phyloP scores from a whole-genome alignment of 2,888 invertebrate species.

The Chironomus tentans region DNA sequence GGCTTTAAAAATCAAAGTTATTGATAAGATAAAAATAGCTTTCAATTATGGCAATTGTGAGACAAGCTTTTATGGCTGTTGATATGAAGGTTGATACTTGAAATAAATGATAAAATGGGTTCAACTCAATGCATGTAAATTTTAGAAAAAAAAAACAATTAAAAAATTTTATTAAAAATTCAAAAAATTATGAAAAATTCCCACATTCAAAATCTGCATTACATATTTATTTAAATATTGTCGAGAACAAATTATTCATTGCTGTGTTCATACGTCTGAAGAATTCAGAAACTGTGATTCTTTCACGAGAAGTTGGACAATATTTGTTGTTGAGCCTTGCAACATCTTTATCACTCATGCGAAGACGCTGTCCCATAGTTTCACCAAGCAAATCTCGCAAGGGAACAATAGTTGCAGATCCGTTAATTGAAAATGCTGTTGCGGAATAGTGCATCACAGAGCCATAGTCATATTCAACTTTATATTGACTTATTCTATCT shows the following conservation, averaged over 20 bases:
- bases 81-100: neutral
- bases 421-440: slow-evolving; percentile 41
- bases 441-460: slow-evolving; percentile 43
- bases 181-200: neutral
- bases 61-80: too few species aligned
- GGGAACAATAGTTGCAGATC: slow-evolving; percentile 39
- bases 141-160: too few species aligned
- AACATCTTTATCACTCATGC: slow-evolving; percentile 35
- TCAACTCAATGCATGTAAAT: too few species aligned
- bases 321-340: slow-evolving; percentile 35
- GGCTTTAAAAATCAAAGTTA: too few species aligned
- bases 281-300: neutral
- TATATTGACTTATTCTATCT: slow-evolving; percentile 47
- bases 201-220: neutral
- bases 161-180: too few species aligned
- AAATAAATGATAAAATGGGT: too few species aligned
- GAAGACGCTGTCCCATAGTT: slow-evolving; percentile 35
- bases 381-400: neutral
- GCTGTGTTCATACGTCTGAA: neutral
- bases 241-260: neutral
- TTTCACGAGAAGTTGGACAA: neutral
- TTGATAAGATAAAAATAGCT: too few species aligned
- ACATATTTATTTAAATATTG: neutral
- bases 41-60: too few species aligned
- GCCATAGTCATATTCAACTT: too few species aligned